These are phyloP conservation scores for Phoenicopterus ruber DNA, from an alignment of 2,113 vertebrate genomes.

Conservation along the genomic window DNA sequence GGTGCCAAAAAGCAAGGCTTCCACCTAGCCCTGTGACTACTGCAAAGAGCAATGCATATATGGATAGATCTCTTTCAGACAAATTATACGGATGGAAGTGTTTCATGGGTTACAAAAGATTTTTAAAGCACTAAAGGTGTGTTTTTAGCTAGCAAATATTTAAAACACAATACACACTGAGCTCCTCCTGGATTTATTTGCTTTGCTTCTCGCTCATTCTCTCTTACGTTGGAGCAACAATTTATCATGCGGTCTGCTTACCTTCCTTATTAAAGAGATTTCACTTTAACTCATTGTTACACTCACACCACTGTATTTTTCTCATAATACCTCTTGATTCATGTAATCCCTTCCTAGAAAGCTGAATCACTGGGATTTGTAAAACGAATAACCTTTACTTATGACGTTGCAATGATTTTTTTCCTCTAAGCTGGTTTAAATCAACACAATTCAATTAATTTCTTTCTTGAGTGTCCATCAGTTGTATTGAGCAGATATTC, in stretches of 20 bases:
- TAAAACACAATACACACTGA: neutral
- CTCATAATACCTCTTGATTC: neutral
- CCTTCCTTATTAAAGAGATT: neutral
- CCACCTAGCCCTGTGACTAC: neutral
- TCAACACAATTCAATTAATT: neutral
- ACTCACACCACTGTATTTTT: neutral
- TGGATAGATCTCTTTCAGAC: neutral
- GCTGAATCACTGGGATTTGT: neutral
- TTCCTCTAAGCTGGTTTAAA: neutral
- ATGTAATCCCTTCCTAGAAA: neutral
- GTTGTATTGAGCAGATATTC: neutral
- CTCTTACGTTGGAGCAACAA: neutral
- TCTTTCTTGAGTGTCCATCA: neutral
- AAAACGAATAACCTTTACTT: neutral
- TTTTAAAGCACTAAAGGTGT: neutral
- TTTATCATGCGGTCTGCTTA: neutral
- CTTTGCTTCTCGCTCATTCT: neutral
- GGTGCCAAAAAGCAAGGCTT: neutral
- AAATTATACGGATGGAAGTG: neutral
- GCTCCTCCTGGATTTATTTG: neutral
- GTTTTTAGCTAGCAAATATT: neutral
- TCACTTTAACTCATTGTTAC: neutral
- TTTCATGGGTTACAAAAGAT: neutral
- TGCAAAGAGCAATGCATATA: neutral
- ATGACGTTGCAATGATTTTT: neutral